These are phyloP conservation scores for Phyllotis vaccarum DNA, from an alignment of 2,797 vertebrate species.

Conservation along the genomic window DNA sequence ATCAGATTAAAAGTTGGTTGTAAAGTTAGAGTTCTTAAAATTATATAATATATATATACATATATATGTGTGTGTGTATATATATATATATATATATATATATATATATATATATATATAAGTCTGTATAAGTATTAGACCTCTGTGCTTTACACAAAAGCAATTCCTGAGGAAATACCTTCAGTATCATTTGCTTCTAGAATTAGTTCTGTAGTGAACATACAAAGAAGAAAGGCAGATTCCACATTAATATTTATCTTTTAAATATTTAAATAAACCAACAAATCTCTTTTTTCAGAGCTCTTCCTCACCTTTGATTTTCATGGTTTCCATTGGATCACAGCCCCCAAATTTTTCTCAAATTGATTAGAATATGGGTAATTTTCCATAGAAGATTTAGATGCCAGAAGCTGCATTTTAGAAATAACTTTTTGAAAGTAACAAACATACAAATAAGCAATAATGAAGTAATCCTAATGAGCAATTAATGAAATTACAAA, in stretches of 20 bases:
- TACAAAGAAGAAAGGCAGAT: neutral
- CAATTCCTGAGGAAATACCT: neutral
- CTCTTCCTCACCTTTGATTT: neutral
- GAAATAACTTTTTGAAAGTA: constrained; percentile 19
- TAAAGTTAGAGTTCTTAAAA: constrained; percentile 45
- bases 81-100: neutral
- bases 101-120: neutral
- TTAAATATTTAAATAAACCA: constrained; percentile 18
- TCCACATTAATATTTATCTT: constrained; percentile 4
- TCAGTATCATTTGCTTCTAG: neutral
- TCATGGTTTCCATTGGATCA: neutral
- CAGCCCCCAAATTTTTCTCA: neutral
- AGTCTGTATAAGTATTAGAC: neutral
- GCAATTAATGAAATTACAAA: neutral
- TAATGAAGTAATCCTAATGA: neutral
- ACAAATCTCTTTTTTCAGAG: constrained; percentile 2
- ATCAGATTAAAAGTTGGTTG: neutral
- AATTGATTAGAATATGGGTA: neutral
- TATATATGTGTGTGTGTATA: too few relatives aligned
- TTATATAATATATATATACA: neutral
- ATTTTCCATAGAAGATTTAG: constrained; percentile 15
- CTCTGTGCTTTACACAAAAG: neutral
- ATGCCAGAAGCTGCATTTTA: neutral
- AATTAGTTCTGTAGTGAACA: neutral
- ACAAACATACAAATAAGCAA: neutral